Conservation (phyloP, 2,888 invertebrate species). For the Cylindroiulus punctatus region DNA sequence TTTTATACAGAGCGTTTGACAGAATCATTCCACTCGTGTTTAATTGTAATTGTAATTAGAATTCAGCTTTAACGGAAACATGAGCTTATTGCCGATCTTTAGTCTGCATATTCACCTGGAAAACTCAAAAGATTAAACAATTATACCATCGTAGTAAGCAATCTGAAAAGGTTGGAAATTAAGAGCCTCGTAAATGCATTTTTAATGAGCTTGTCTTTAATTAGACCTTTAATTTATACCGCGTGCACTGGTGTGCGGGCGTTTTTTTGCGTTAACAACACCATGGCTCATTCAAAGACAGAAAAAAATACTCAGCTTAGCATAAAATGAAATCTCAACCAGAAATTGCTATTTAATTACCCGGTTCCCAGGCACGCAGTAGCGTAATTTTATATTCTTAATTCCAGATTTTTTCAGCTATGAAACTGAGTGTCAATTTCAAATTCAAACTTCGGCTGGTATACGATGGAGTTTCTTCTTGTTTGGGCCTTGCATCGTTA, state of each 20-base stretch:
- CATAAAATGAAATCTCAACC: neutral
- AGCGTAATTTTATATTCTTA: neutral
- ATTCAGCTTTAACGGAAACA: neutral
- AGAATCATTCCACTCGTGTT: too few species aligned
- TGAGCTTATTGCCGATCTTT: neutral
- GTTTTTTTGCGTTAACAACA: neutral
- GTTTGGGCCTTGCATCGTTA: too few species aligned
- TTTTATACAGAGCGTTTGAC: too few species aligned
- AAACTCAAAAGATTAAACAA: slow-evolving; percentile 15
- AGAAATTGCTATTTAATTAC: neutral
- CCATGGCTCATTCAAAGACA: neutral
- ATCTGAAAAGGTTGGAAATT: neutral
- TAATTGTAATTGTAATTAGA: neutral
- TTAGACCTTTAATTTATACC: slow-evolving; percentile 16
- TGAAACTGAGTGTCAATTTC: neutral
- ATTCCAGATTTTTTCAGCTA: neutral
- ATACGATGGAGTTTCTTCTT: too few species aligned
- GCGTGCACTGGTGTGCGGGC: too few species aligned
- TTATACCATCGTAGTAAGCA: neutral
- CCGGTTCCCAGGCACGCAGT: neutral
- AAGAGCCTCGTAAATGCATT: neutral
- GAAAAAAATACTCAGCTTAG: neutral
- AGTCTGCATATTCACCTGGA: slow-evolving; percentile 3
- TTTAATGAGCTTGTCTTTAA: neutral
- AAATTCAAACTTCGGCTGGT: neutral